Conservation (phyloP, 2,888 invertebrate species). For the Acanthosepion lycidas region DNA sequence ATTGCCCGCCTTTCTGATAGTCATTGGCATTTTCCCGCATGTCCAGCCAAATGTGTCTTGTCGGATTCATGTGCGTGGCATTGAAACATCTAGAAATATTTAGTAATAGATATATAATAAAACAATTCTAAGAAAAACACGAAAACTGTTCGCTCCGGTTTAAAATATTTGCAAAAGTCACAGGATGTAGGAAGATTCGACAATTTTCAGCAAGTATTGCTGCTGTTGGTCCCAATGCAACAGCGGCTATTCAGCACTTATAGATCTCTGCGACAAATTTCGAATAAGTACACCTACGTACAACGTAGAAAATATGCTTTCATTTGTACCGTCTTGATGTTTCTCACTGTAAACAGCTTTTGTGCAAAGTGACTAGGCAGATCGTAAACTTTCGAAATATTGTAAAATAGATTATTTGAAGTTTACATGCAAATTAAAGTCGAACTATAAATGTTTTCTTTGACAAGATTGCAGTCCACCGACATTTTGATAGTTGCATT, state of each 20-base stretch:
- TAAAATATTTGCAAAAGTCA: neutral
- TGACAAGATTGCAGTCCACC: too few species aligned
- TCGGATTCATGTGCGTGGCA: neutral
- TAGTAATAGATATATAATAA: neutral
- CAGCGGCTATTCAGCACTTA: neutral
- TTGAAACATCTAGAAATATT: neutral
- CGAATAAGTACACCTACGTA: neutral
- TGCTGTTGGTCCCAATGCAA: neutral
- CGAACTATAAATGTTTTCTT: too few species aligned
- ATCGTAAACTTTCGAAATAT: too few species aligned
- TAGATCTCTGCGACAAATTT: neutral
- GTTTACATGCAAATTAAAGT: too few species aligned
- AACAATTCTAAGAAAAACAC: neutral
- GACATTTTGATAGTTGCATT: too few species aligned
- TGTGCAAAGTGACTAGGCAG: neutral
- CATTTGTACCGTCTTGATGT: neutral
- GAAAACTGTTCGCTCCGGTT: neutral
- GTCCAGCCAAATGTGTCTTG: neutral
- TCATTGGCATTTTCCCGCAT: neutral
- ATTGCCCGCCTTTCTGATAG: neutral
- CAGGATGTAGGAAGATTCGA: neutral
- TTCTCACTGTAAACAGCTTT: neutral
- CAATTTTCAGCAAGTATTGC: neutral
- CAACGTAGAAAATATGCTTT: neutral
- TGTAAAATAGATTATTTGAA: too few species aligned